Percentiles rank a stretch among this genome's conserved stretches.
phyloP scores from a whole-genome alignment of 2,113 vertebrate species.

The Odontophorus gujanensis region DNA sequence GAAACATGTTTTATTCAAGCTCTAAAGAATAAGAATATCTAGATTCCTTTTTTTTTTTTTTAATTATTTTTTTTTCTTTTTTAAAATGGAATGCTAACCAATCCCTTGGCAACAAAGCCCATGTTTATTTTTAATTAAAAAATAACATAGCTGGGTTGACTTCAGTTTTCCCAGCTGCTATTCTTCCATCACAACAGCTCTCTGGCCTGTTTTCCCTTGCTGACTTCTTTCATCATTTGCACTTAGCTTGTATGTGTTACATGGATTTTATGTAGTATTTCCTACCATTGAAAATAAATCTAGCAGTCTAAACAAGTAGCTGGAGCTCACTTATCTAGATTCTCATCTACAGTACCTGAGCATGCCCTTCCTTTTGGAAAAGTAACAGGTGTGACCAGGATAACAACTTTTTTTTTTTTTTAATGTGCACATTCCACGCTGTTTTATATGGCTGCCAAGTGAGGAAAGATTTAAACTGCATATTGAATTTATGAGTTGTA shows the following conservation, averaged over 20 bases:
- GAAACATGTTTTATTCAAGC: not conserved
- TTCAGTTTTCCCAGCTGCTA: slow-evolving; percentile 70
- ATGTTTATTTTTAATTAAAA: slow-evolving; percentile 82
- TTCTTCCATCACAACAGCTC: slow-evolving; percentile 58
- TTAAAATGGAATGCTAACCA: slow-evolving; percentile 71
- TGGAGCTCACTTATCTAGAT: not conserved
- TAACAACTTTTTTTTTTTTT: not conserved
- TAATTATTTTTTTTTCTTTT: not conserved
- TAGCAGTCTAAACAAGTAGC: slow-evolving; percentile 41
- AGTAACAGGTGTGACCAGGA: slow-evolving; percentile 11
- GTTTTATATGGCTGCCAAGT: not conserved
- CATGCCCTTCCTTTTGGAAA: not conserved
- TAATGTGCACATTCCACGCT: not conserved
- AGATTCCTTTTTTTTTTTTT: not conserved
- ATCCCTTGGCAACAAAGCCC: slow-evolving; percentile 72
- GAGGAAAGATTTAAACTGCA: not conserved
- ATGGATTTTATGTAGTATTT: slow-evolving; percentile 58
- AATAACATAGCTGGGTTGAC: slow-evolving; percentile 73
- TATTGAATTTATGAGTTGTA: not conserved
- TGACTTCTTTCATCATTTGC: slow-evolving; percentile 71
- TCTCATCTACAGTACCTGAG: slow-evolving; percentile 20
- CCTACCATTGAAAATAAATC: slow-evolving; percentile 47
- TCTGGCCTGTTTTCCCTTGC: slow-evolving; percentile 62
- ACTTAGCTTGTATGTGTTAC: slow-evolving; percentile 39
- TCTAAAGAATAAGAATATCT: slow-evolving; percentile 1